phyloP scores from a whole-genome alignment of 2,888 invertebrate species.

The Xestia c-nigrum region DNA sequence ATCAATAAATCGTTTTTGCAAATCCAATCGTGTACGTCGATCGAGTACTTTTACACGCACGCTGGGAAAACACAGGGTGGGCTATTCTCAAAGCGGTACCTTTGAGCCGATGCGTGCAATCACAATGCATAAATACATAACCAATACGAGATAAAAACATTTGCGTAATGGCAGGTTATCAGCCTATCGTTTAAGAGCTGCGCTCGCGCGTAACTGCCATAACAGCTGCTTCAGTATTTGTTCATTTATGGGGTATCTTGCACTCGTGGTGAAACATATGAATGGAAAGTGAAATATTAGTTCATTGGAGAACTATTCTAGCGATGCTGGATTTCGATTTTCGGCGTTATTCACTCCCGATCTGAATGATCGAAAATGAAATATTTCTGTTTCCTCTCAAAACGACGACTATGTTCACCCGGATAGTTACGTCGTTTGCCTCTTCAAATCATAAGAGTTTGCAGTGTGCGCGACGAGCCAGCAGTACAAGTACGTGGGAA shows the following conservation, averaged over 20 bases:
- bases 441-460: background rate
- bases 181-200: constrained; percentile 33
- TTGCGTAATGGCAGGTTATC: constrained; percentile 55
- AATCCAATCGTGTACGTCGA: background rate
- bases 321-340: background rate
- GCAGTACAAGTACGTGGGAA: too few relatives aligned
- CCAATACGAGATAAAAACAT: constrained; percentile 55
- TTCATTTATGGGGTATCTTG: background rate
- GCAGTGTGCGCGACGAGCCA: background rate
- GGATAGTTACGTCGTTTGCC: background rate
- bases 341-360: background rate
- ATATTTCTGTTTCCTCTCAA: background rate
- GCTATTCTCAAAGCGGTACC: constrained; percentile 41
- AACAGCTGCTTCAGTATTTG: background rate
- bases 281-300: background rate
- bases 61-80: constrained; percentile 25
- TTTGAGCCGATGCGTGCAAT: constrained; percentile 47
- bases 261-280: background rate
- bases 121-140: constrained; percentile 40
- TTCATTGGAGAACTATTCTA: background rate
- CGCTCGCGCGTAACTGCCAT: constrained; percentile 46
- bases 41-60: constrained; percentile 33
- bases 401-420: background rate
- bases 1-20: background rate
- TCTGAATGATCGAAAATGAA: background rate